phyloP scores from a whole-genome alignment of 2,888 invertebrate species.

The Omphaloscelis lunosa region DNA sequence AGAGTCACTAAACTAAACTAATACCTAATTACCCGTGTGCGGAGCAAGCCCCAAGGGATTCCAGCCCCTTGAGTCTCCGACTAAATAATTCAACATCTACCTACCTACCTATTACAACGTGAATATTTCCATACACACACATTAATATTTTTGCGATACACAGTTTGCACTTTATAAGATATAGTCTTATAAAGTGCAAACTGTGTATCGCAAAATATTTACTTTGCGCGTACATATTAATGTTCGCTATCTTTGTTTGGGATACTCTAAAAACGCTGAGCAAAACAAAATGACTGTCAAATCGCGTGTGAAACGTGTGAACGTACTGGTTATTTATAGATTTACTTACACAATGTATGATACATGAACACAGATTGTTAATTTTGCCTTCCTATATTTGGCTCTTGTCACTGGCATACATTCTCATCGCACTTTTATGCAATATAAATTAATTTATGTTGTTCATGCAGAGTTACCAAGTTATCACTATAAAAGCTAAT shows the following conservation, averaged over 20 bases:
- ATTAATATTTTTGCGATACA: no score
- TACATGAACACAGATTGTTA: not conserved
- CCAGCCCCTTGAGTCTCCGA: not conserved
- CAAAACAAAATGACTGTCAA: not conserved
- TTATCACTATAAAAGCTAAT: not conserved
- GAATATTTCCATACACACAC: no score
- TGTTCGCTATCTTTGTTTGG: not conserved
- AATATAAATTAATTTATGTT: not conserved
- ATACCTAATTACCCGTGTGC: constrained; percentile 30
- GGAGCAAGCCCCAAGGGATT: not conserved
- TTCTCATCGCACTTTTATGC: not conserved
- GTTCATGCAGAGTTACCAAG: not conserved
- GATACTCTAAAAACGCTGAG: not conserved
- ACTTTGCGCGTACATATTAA: not conserved
- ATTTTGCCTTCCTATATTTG: not conserved
- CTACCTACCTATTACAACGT: not conserved
- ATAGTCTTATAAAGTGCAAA: not conserved
- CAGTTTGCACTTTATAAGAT: no score
- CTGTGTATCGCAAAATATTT: not conserved
- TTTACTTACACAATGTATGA: not conserved
- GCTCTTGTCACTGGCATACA: not conserved
- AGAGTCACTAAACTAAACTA: constrained; percentile 2
- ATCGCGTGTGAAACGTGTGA: not conserved
- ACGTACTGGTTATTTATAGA: not conserved
- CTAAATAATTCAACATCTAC: not conserved